Conservation (phyloP, 2,888 invertebrate genomes). For the Cephus rjabovi region DNA sequence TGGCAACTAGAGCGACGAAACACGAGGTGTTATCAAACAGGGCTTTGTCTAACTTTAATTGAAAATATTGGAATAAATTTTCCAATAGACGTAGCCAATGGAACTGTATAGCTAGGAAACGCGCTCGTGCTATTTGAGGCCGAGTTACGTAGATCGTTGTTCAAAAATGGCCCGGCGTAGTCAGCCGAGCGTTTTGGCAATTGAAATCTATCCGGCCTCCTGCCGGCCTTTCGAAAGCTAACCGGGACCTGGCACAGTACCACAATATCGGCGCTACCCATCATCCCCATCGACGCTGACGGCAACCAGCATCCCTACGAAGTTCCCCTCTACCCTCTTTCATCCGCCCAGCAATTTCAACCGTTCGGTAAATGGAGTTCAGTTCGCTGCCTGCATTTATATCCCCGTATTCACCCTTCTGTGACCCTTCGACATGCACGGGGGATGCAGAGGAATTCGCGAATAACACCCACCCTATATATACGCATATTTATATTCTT, state of each 20-base stretch:
- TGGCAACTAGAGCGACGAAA: constrained; percentile 56
- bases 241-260: not conserved
- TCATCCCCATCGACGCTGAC: not conserved
- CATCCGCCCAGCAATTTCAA: constrained; percentile 18
- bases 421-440: not conserved
- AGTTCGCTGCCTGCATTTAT: constrained; percentile 13
- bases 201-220: constrained; percentile 34
- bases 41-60: constrained; percentile 65
- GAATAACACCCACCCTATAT: not conserved
- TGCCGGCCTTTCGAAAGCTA: not conserved
- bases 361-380: constrained; percentile 18
- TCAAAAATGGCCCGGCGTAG: constrained; percentile 36
- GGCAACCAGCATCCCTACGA: not conserved
- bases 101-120: constrained; percentile 13
- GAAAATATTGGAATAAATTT: constrained; percentile 67
- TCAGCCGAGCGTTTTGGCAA: constrained; percentile 40
- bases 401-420: not conserved
- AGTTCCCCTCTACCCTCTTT: not conserved
- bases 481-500: not conserved
- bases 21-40: constrained; percentile 53
- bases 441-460: not conserved
- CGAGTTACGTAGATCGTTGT: constrained; percentile 28
- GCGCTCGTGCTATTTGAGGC: constrained; percentile 29
- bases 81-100: constrained; percentile 51
- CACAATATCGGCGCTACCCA: not conserved